Conservation (phyloP, 2,888 invertebrate genomes). For the Anarsia innoxiella region DNA sequence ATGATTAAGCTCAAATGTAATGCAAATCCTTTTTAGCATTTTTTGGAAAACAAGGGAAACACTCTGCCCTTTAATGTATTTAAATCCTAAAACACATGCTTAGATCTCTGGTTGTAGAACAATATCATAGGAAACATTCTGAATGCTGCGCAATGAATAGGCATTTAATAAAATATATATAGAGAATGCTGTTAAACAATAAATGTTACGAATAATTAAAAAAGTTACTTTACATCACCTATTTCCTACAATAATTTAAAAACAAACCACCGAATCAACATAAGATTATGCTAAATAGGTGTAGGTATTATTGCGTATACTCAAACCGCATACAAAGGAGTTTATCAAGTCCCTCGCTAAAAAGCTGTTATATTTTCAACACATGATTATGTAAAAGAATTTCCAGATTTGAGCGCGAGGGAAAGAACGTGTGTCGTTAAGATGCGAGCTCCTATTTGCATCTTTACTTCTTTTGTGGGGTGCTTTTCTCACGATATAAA, state of each 20-base stretch:
- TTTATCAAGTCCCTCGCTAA: slow-evolving; percentile 58
- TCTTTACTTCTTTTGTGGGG: slow-evolving; percentile 48
- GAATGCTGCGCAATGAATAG: too few species aligned
- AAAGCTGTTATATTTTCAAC: slow-evolving; percentile 71
- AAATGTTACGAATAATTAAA: too few species aligned
- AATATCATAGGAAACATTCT: too few species aligned
- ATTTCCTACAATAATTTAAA: too few species aligned
- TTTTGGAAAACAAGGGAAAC: slow-evolving; percentile 16
- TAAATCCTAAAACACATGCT: slow-evolving; percentile 10
- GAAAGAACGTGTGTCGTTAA: slow-evolving; percentile 65
- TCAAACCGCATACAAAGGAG: slow-evolving; percentile 46
- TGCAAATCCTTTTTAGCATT: slow-evolving; percentile 22
- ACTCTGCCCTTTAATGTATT: slow-evolving; percentile 14
- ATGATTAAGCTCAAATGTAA: slow-evolving; percentile 20
- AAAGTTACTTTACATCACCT: too few species aligned
- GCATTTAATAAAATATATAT: too few species aligned
- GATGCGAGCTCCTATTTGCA: slow-evolving; percentile 60
- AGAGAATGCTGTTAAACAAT: too few species aligned
- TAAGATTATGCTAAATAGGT: slow-evolving; percentile 64
- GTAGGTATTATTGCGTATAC: slow-evolving; percentile 50
- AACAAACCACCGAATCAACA: neutral
- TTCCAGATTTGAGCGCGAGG: slow-evolving; percentile 54
- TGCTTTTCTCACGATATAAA: slow-evolving; percentile 44
- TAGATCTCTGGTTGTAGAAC: too few species aligned
- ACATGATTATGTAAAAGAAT: slow-evolving; percentile 74